phyloP scores from a whole-genome alignment of 2,113 vertebrate genomes.

The Elaphurus davidianus region DNA sequence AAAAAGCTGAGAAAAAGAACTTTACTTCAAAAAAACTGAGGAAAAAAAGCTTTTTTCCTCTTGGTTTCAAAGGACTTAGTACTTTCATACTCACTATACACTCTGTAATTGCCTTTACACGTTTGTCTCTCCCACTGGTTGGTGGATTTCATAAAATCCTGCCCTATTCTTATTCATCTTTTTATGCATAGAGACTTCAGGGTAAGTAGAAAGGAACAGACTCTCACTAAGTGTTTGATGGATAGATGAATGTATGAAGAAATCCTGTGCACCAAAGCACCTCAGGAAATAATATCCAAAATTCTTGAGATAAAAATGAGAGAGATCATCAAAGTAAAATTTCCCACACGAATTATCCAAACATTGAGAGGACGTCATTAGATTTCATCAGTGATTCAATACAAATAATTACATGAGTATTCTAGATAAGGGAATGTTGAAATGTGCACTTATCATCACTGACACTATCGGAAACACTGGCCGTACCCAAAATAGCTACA shows the following conservation, averaged over 20 bases:
- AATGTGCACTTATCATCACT: not conserved
- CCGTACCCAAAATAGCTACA: not conserved
- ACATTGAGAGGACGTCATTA: not conserved
- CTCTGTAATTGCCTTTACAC: not conserved
- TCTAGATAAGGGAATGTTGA: constrained; percentile 23
- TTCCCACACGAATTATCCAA: not conserved
- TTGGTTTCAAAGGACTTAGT: not conserved
- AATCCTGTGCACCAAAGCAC: not conserved
- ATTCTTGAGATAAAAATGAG: constrained; percentile 29
- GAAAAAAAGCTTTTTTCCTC: not conserved
- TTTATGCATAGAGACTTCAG: not conserved
- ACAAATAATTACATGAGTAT: constrained; percentile 10
- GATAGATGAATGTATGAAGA: not conserved
- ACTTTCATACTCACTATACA: not conserved
- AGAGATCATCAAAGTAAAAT: constrained; percentile 13
- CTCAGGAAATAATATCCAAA: constrained; percentile 1
- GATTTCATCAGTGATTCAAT: constrained; percentile 25
- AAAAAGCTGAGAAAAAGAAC: not conserved
- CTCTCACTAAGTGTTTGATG: not conserved
- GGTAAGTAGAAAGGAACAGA: not conserved
- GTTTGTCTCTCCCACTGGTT: not conserved
- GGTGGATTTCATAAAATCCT: not conserved
- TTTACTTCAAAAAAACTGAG: not conserved
- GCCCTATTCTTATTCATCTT: not conserved
- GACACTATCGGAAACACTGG: not conserved